Percentiles rank a stretch among this genome's conserved stretches.
Evolutionary conservation across 1,140 invertebrate genomes (phyloP).

Genomic region (Rhagoletis pomonella): DNA sequence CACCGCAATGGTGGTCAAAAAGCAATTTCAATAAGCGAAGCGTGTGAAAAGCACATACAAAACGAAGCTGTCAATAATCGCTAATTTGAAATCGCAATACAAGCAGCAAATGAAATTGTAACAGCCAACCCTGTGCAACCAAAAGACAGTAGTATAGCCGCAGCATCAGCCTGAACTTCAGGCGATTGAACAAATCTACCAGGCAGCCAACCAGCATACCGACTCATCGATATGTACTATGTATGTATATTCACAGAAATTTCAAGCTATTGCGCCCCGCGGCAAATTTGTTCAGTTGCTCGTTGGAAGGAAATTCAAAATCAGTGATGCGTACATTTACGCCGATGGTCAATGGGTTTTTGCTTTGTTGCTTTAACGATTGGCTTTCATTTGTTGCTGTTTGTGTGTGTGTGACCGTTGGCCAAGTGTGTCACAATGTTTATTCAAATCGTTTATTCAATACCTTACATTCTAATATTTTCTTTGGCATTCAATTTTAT

Average conservation of each 20-base stretch:
- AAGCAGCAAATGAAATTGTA: background rate
- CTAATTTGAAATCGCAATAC: background rate
- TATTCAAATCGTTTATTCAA: too few species aligned
- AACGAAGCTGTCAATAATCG: background rate
- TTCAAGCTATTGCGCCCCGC: background rate
- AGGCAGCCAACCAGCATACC: background rate
- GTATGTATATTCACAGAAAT: too few species aligned
- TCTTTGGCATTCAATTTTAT: too few species aligned
- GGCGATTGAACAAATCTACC: background rate
- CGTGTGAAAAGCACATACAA: background rate
- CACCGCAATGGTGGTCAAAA: conserved; percentile 9
- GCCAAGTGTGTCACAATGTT: too few species aligned
- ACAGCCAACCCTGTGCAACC: background rate
- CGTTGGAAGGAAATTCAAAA: background rate
- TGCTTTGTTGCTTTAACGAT: background rate
- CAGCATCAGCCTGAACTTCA: background rate
- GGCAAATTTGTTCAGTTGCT: background rate
- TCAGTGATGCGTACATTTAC: background rate
- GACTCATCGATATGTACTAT: too few species aligned
- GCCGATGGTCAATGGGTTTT: background rate
- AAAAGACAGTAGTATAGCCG: background rate
- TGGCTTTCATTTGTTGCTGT: background rate
- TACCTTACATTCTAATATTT: too few species aligned
- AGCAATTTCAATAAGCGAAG: conserved; percentile 3
- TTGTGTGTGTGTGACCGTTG: background rate